Conservation (phyloP, 2,113 vertebrate species). For the Chamaea fasciata region DNA sequence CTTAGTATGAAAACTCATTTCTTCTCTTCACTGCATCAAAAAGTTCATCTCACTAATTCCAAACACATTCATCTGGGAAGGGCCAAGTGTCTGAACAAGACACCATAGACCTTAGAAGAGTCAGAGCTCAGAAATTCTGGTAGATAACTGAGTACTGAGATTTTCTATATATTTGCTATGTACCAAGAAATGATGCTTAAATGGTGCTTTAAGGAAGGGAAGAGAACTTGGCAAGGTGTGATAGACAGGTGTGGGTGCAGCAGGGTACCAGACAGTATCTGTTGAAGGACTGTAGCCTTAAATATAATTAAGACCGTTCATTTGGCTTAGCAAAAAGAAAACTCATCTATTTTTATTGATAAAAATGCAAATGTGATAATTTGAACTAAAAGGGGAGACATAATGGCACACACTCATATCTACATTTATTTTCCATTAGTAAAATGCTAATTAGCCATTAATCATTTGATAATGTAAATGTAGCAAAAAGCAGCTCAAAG, state of each 20-base stretch:
- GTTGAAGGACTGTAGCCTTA: not conserved
- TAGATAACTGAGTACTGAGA: not conserved
- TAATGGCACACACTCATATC: not conserved
- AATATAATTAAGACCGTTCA: not conserved
- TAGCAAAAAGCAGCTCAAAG: slow-evolving; percentile 2
- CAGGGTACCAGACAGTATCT: not conserved
- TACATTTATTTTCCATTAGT: slow-evolving; percentile 52
- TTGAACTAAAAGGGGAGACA: not conserved
- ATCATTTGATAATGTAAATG: slow-evolving; percentile 7
- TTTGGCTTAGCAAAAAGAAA: slow-evolving; percentile 2
- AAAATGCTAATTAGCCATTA: slow-evolving; percentile 50
- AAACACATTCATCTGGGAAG: slow-evolving; percentile 21
- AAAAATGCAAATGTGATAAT: slow-evolving; percentile 46
- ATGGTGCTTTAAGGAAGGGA: not conserved
- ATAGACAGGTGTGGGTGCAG: slow-evolving; percentile 9
- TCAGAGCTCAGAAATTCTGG: not conserved
- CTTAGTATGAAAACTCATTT: slow-evolving; percentile 41
- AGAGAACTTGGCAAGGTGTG: slow-evolving; percentile 24
- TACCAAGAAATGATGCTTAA: slow-evolving; percentile 1
- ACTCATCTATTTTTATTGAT: slow-evolving; percentile 6
- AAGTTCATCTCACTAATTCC: slow-evolving; percentile 50
- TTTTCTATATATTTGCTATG: slow-evolving; percentile 55
- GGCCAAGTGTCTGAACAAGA: slow-evolving; percentile 35
- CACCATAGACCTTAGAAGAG: slow-evolving; percentile 38
- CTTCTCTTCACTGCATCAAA: slow-evolving; percentile 2